phyloP scores from a whole-genome alignment of 2,797 vertebrate genomes.

The Austrolebias charrua region DNA sequence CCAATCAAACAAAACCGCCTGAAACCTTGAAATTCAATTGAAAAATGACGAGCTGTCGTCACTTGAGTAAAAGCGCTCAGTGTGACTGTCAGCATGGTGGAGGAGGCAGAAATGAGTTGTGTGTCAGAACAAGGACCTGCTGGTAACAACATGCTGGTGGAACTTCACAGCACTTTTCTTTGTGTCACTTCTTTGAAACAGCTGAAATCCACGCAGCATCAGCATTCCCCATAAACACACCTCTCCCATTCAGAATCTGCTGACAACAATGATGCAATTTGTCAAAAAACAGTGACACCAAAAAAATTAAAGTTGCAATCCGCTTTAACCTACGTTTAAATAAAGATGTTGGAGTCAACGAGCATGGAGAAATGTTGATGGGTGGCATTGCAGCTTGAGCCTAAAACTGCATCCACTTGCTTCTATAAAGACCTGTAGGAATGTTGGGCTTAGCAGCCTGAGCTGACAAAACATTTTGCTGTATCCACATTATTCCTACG shows the following conservation, averaged over 20 bases:
- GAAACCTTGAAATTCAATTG: not conserved
- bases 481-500: too few relatives aligned
- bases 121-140: conserved; percentile 60
- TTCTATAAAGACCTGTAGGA: too few relatives aligned
- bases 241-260: not conserved
- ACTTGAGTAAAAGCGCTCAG: not conserved
- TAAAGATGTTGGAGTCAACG: not conserved
- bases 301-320: not conserved
- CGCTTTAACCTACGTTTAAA: conserved; percentile 2
- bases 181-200: conserved; percentile 49
- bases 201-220: conserved; percentile 61
- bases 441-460: too few relatives aligned
- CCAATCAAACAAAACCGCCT: not conserved
- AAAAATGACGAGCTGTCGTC: conserved; percentile 12
- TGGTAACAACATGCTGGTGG: conserved; percentile 53
- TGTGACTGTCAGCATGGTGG: conserved; percentile 3
- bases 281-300: conserved; percentile 5
- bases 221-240: conserved; percentile 29
- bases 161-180: conserved; percentile 8
- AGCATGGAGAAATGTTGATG: too few relatives aligned
- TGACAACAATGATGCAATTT: conserved; percentile 15
- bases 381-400: too few relatives aligned
- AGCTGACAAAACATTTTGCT: too few relatives aligned
- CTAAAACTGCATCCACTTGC: too few relatives aligned
- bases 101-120: conserved; percentile 31